Percentiles rank a stretch among this genome's conserved stretches.
These are phyloP conservation scores for Eurystomus gularis DNA, from an alignment of 2,113 vertebrate species.

Conservation along the genomic window DNA sequence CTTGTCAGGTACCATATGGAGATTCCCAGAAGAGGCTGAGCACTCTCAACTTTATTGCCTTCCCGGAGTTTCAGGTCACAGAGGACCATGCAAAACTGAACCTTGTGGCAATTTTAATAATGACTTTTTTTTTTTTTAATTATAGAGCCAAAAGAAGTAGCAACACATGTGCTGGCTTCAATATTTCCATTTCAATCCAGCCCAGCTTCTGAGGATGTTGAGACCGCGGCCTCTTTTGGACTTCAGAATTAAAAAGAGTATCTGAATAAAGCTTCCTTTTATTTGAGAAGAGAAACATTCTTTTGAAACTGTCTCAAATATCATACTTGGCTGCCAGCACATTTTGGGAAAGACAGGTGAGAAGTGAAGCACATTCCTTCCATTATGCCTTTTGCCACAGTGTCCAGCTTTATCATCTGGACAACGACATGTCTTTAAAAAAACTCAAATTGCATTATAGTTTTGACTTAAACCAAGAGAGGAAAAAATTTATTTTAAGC, in stretches of 20 bases:
- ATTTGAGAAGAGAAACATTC: conserved; percentile 50
- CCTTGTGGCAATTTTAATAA: neutral
- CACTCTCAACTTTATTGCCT: neutral
- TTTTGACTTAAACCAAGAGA: neutral
- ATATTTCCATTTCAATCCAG: conserved; percentile 22
- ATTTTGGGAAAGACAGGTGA: conserved; percentile 69
- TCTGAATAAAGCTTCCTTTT: conserved; percentile 64
- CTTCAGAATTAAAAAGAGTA: conserved; percentile 29
- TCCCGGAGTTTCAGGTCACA: neutral
- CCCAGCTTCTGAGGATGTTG: conserved; percentile 16
- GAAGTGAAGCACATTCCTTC: conserved; percentile 62
- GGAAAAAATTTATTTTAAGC: neutral
- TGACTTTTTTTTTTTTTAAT: neutral
- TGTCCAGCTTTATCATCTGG: conserved; percentile 11
- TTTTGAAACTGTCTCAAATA: conserved; percentile 69
- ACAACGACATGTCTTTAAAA: neutral
- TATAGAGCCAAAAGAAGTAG: conserved; percentile 17
- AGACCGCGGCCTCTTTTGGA: conserved; percentile 5
- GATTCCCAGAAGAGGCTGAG: neutral
- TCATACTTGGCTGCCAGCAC: conserved; percentile 52
- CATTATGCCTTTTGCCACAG: conserved; percentile 31
- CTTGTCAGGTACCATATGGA: neutral
- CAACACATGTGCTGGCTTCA: conserved; percentile 34
- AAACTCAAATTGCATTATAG: neutral
- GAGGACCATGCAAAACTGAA: neutral